Base-by-base conservation (phyloP, 1,140 invertebrate genomes). In the Hylaeus volcanicus region DNA sequence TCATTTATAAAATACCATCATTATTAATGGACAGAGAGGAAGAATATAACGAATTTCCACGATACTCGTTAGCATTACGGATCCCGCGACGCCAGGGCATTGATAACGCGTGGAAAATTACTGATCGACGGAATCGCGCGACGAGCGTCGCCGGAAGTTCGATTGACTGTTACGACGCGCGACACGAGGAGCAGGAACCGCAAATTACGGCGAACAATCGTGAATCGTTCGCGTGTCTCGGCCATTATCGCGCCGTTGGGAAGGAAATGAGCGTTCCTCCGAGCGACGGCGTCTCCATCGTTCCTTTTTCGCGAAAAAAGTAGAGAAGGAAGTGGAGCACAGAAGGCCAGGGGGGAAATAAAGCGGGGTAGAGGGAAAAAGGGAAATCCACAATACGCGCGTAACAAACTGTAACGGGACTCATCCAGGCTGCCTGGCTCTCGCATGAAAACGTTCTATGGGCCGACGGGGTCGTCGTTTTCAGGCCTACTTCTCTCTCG, bases 361-460 rank as follows among this genome's bases (percentile, higher is more conserved):
- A 26, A 26, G 26, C 26, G 26, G 26, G 26, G 26, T 0, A 26
- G 26, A 26, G 26, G 26, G 26, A 64, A 43, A 84, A 58, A 61
- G 71, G 73, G 71, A 82, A 75, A 88, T 79, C 69, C 74, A 88
- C 81, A 88, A 88, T 87, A 87, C 71, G 60, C 69, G 45, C 72
- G 84, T 83, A 86, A 88, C 74, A 88, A 87, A 83, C 83, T 82
- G 80, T 79, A 45, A 68, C 45, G 53, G 55, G 61, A 68, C 73
- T 79, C 84, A 66, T 74, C 69, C 74, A 63, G 68, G 58, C 77
- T 76, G 51, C 64, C 51, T 45, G 39, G 60, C 70, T 58, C 39
- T 61, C 63, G 85, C 73, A 77, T 86, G 81, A 80, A 86, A 86
- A 86, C 84, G 83, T 76, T 77, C 79, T 81, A 81, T 81, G 79